Evolutionary conservation across 2,797 vertebrate species (phyloP), one percentile per base, ranked within the genome.

Genomic region (Siniperca undulata): DNA sequence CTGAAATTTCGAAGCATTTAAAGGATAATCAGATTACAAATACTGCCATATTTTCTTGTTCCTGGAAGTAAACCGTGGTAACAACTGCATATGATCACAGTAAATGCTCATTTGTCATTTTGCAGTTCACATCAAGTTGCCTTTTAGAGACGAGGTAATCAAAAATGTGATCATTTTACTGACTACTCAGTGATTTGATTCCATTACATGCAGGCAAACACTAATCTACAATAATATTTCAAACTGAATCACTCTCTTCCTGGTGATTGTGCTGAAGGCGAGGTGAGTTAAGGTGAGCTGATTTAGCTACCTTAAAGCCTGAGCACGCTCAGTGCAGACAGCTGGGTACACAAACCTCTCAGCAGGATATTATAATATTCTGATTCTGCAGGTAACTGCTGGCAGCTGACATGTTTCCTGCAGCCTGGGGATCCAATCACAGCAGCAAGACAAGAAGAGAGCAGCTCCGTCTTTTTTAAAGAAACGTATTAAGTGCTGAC

Each of bases 351-450:
- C 60, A 19, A 11, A 48, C 10, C 34, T 16, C 65, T 67, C 44
- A 52, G 27, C 50, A 14, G 62, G 70, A 50, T 22, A 48, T 80
- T 42, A 81, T 70, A 65, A 72, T 80, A 58, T 53, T 74, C 17
- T 50, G 74, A 83, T 68, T 77, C 60, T 70, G 87, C 69, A 83
- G 77, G 74, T 78, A 70, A 52, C 74, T 30, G 73, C 53, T 24
- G 36, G 58, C 59, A 30, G 70, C 55, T 68, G 61, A 78, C 77
- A 67, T 60, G 82, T 77, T 78, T 66, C 68, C 75, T 78, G 59
- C 77, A 48, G 72, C 46, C 75, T 38, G 62, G 50, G 60, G 74
- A 72, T 62, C 71, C 27, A 80, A 59, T 70, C 86, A 68, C 60
- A 27, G 27, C 27, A 20, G 70, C 7, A 8, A 70, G 75, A 78